Evolutionary conservation across 1,140 invertebrate species (phyloP), one percentile per base, ranked within the genome.

Genomic region (Drosophila parabipectinata): DNA sequence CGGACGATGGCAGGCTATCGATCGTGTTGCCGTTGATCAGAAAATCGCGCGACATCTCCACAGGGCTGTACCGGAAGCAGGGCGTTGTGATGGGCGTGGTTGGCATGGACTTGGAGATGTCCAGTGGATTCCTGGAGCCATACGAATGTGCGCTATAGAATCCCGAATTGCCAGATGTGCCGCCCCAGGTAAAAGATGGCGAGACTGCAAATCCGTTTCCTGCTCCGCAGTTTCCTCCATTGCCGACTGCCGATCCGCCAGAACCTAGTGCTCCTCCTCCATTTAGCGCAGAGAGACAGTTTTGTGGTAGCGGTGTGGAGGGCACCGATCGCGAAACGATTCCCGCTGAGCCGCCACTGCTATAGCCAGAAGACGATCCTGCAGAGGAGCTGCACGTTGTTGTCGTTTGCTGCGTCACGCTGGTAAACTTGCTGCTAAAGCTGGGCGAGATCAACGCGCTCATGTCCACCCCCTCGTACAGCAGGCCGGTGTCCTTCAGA

Each of bases 41-140:
- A 73, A 93, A 94, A 79, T 94, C 94, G 66, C 93, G 90, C 56
- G 93, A 93, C 62, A 89, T 60, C 41, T 92, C 91, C 0, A 76
- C 72, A 3, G 91, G 87, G 77, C 93, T 94, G 77, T 94, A 95
- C 45, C 93, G 94, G 79, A 95, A 95, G 15, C 94, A 92, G 14
- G 90, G 92, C 26, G 84, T 91, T 8, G 87, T 90, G 57, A 90
- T 91, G 32, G 94, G 94, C 39, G 94, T 95, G 2, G 94, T 94
- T 50, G 94, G 94, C 91, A 95, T 94, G 0, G 94, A 95, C 75
- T 94, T 94, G 1, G 94, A 95, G 51, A 93, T 93, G 73, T 92
- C 89, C 41, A 88, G 66, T 0, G 72, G 55, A 54, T 73, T 80
- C 28, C 85, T 77, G 9, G 83, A 28, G 28, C 47, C 57, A 21